Conservation (phyloP, 2,797 vertebrate species). For the Sphaeramia orbicularis region DNA sequence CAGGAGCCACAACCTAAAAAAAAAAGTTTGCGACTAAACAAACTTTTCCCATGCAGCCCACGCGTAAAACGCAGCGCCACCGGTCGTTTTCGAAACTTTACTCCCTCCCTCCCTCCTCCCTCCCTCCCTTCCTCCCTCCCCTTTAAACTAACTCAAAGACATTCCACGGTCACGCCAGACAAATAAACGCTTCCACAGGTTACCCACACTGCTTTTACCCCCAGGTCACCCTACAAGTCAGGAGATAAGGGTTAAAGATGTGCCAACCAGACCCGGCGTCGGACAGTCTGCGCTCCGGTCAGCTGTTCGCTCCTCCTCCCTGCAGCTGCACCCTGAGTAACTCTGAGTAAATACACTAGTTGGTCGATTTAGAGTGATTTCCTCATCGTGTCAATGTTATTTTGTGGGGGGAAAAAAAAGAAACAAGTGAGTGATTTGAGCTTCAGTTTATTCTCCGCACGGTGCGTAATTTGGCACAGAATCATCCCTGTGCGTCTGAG, state of each 20-base stretch:
- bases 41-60: constrained; percentile 21
- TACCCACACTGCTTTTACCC: constrained; percentile 65
- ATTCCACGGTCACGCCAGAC: constrained; percentile 71
- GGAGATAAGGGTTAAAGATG: constrained; percentile 87
- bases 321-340: constrained; percentile 43
- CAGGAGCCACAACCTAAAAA: neutral
- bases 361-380: constrained; percentile 12
- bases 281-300: constrained; percentile 87
- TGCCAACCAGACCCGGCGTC: constrained; percentile 89
- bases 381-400: neutral
- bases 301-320: constrained; percentile 86
- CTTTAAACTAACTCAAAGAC: constrained; percentile 29
- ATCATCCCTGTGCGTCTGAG: no score
- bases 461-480: no score
- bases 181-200: constrained; percentile 59
- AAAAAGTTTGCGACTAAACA: constrained; percentile 9
- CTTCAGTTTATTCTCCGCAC: neutral
- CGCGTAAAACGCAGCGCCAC: neutral
- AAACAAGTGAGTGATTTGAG: neutral
- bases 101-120: neutral
- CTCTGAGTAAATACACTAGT: constrained; percentile 15
- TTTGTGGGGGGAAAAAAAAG: neutral
- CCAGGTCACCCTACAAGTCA: constrained; percentile 80
- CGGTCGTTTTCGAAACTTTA: constrained; percentile 10
- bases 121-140: neutral